Percentiles rank a stretch among this genome's conserved stretches.
Evolutionary conservation across 2,888 invertebrate species (phyloP).

Genomic region (Eupithecia tripunctaria): DNA sequence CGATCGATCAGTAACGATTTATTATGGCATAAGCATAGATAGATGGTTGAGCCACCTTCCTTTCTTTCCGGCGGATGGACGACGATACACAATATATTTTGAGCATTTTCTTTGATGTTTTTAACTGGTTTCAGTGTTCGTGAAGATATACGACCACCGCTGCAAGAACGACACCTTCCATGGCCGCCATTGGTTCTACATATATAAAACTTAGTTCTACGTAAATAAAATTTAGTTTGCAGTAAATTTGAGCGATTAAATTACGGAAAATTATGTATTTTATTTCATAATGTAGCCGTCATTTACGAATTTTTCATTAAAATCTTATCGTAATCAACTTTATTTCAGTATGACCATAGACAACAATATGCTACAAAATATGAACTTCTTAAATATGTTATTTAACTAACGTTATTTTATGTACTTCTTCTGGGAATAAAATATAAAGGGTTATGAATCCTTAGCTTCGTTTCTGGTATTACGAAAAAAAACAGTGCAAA

Average conservation of each 20-base stretch:
- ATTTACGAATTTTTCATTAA: neutral
- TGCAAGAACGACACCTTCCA: slow-evolving; percentile 62
- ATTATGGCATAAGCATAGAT: no score
- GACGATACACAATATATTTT: neutral
- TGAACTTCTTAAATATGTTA: no score
- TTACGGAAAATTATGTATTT: neutral
- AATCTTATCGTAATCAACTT: no score
- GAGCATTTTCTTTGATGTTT: neutral
- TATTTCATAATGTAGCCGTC: neutral
- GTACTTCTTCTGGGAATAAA: neutral
- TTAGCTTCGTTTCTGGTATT: neutral
- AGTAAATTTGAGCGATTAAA: neutral
- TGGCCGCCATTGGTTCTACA: slow-evolving; percentile 70
- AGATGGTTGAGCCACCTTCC: no score
- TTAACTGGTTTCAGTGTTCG: slow-evolving; percentile 64
- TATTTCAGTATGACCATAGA: no score
- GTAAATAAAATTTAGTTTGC: slow-evolving; percentile 53
- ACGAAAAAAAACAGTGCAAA: neutral
- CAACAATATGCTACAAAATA: no score
- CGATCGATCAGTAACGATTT: no score
- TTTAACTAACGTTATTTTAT: no score
- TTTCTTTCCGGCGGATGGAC: no score
- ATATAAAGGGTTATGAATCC: neutral
- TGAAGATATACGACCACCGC: slow-evolving; percentile 60
- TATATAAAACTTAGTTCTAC: slow-evolving; percentile 64